phyloP scores from a whole-genome alignment of 2,797 vertebrate genomes.

The Chelon labrosus region DNA sequence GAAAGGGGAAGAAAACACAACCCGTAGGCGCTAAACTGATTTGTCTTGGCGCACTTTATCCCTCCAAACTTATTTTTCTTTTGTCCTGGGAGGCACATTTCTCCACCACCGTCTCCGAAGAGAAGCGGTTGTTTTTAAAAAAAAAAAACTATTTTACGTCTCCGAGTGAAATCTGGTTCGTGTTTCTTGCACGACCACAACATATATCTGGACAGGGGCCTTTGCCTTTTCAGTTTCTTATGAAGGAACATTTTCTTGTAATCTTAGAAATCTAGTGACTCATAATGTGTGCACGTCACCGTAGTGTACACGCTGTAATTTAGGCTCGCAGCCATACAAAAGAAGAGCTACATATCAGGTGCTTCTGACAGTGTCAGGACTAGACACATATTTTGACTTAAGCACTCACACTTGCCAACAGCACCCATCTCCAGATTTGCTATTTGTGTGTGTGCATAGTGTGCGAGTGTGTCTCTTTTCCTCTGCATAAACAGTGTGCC shows the following conservation, averaged over 20 bases:
- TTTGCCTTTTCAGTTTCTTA: slow-evolving; percentile 10
- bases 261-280: neutral
- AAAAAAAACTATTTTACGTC: slow-evolving; percentile 8
- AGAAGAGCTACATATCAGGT: slow-evolving; percentile 20
- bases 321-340: slow-evolving; percentile 11
- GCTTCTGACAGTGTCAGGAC: slow-evolving; percentile 22
- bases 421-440: slow-evolving; percentile 59
- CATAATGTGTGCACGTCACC: neutral
- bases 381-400: slow-evolving; percentile 34
- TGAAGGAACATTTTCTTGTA: neutral
- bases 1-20: slow-evolving; percentile 42
- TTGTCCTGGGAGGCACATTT: slow-evolving; percentile 13
- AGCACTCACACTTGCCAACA: slow-evolving; percentile 34
- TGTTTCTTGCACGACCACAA: too few relatives aligned
- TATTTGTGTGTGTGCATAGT: slow-evolving; percentile 43
- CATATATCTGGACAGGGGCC: neutral
- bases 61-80: slow-evolving; percentile 22
- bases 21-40: slow-evolving; percentile 37
- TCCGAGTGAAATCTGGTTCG: neutral
- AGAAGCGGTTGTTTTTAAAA: slow-evolving; percentile 7
- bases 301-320: neutral
- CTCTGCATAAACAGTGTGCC: slow-evolving; percentile 66
- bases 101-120: neutral
- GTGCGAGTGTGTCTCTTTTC: slow-evolving; percentile 43
- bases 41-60: slow-evolving; percentile 21